Percentiles rank a stretch among this genome's conserved stretches.
Evolutionary conservation across 2,797 vertebrate species (phyloP).

Genomic region (Poecilia velifera): DNA sequence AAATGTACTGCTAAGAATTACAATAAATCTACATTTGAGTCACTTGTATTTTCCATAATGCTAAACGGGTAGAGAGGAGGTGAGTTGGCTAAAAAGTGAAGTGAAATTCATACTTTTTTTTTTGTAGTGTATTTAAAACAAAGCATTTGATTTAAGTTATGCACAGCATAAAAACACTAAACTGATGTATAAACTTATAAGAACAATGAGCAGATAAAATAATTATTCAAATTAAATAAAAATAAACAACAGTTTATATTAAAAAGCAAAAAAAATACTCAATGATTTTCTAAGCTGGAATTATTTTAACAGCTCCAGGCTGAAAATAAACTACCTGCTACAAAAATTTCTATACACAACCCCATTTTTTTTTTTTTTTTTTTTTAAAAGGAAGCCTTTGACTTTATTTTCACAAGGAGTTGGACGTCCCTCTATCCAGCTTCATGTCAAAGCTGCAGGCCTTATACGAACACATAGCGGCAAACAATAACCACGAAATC

Average conservation of each 20-base stretch:
- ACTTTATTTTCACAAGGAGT: constrained; percentile 10
- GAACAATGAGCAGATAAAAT: neutral
- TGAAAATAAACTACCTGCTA: neutral
- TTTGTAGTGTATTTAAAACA: neutral
- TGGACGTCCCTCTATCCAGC: constrained; percentile 26
- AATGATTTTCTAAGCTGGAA: neutral
- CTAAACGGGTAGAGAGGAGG: neutral
- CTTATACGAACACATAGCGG: constrained; percentile 46
- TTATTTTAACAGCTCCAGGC: neutral
- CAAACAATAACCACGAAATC: constrained; percentile 48
- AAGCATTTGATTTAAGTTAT: neutral
- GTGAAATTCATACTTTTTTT: neutral
- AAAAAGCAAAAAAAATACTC: neutral
- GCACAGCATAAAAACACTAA: neutral
- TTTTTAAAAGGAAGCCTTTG: neutral
- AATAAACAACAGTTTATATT: neutral
- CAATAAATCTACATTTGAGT: too few species aligned
- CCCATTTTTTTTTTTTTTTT: too few species aligned
- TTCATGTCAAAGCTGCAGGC: constrained; percentile 49
- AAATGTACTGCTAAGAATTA: neutral
- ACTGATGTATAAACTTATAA: neutral
- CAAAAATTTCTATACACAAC: neutral
- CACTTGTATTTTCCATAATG: neutral
- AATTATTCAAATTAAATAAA: neutral
- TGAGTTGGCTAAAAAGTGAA: neutral